Percentiles rank a stretch among this genome's conserved stretches.
Evolutionary conservation across 1,140 invertebrate species (phyloP).

Genomic region (Drosophila tristis): DNA sequence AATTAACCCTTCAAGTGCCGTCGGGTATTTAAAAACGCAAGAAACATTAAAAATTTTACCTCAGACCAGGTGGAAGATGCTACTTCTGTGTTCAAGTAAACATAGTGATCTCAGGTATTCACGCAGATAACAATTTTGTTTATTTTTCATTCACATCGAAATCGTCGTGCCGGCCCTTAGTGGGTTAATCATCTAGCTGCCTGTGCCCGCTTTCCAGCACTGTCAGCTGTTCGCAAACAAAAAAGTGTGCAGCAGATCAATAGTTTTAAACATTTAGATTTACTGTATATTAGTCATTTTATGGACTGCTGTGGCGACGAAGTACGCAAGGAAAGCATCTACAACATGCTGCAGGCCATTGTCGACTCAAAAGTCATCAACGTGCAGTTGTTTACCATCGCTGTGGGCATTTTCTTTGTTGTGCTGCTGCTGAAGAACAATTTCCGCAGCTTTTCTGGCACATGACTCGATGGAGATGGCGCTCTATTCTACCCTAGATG

Average conservation of each 20-base stretch:
- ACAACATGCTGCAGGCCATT: slow-evolving; percentile 75
- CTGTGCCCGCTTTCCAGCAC: no score
- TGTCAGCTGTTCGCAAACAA: slow-evolving; percentile 49
- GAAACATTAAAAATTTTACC: no score
- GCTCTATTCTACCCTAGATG: neutral
- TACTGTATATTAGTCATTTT: slow-evolving; percentile 41
- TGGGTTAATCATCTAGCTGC: no score
- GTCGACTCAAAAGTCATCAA: slow-evolving; percentile 80
- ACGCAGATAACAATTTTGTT: neutral
- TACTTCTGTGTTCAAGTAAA: no score
- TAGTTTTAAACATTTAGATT: slow-evolving; percentile 32
- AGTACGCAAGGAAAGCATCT: slow-evolving; percentile 74
- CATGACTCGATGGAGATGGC: slow-evolving; percentile 30
- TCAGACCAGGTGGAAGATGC: no score
- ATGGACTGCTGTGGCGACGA: slow-evolving; percentile 81
- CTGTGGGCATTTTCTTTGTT: slow-evolving; percentile 80
- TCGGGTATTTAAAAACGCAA: no score
- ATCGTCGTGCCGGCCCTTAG: no score
- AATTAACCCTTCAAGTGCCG: no score
- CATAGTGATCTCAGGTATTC: no score
- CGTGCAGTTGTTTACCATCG: slow-evolving; percentile 77
- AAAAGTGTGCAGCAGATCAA: slow-evolving; percentile 45
- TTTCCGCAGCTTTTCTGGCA: slow-evolving; percentile 76
- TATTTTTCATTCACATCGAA: no score
- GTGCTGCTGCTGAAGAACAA: slow-evolving; percentile 77